Base-by-base conservation (phyloP, 2,797 vertebrate species). In the Lophura swinhoii region DNA sequence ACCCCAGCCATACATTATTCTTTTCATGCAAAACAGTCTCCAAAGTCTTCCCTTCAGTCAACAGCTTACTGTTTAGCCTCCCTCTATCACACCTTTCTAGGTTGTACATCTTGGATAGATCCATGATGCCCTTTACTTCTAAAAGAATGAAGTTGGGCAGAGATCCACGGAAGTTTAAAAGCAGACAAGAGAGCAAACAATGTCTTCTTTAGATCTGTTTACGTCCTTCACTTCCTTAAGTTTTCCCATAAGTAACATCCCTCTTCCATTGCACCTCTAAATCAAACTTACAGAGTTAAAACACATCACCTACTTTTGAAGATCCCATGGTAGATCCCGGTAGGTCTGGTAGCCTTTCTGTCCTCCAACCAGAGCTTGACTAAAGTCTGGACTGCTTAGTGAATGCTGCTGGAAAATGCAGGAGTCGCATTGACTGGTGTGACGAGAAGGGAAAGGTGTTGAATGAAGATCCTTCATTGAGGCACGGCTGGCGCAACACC, bases 401-500 rank as follows among this genome's bases (percentile, higher is more conserved):
- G 91, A 88, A 91, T 78, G 95, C 62, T 96, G 95, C 72, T 97
- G 95, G 93, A 95, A 95, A 80, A 82, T 1, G 13, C 84, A 94
- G 92, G 93, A 95, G 68, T 95, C 71, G 1, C 79, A 51, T 73
- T 43, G 91, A 59, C 86, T 95, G 81, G 76, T 78, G 81, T 95
- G 95, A 94, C 11, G 82, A 60, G 91, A 76, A 94, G 95, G 77
- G 76, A 94, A 95, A 90, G 92, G 74, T 91, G 94, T 77, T 89
- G 96, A 94, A 92, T 95, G 95, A 95, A 96, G 93, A 82, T 91
- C 91, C 95, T 97, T 97, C 97, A 97, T 97, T 90, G 96, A 91
- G 88, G 94, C 81, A 76, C 90, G 0, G 94, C 83, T 96, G 93
- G 86, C 16, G 79, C 82, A 96, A 96, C 95, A 93, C 95, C 94